A percentile compares a stretch with the other conserved stretches of the same genome.
phyloP scores from a whole-genome alignment of 2,888 invertebrate genomes.

The Pristionchus entomophagus region DNA sequence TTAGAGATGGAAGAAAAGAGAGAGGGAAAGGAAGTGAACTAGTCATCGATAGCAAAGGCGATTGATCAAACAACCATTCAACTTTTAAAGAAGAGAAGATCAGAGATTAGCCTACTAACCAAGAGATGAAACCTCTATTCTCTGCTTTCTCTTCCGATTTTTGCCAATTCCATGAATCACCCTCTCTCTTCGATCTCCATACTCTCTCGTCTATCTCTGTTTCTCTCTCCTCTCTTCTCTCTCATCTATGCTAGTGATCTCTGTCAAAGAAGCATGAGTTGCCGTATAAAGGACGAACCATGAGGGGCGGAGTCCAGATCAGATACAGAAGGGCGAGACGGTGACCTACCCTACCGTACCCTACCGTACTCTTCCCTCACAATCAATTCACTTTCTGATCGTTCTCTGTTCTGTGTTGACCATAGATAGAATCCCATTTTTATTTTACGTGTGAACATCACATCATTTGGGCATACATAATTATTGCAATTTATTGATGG shows the following conservation, averaged over 20 bases:
- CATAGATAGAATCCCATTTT: neutral
- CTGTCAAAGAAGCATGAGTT: conserved; percentile 6
- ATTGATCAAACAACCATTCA: conserved; percentile 1
- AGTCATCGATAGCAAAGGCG: conserved; percentile 6
- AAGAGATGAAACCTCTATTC: no score
- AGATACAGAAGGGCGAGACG: no score
- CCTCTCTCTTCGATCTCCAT: neutral
- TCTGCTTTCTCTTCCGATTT: conserved; percentile 16
- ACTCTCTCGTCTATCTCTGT: neutral
- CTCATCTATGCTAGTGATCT: conserved; percentile 23
- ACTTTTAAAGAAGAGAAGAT: conserved; percentile 1
- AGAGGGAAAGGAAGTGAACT: neutral
- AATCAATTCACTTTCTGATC: no score
- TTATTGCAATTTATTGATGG: no score
- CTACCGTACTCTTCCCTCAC: neutral
- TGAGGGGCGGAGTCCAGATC: neutral
- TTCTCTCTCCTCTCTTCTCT: conserved; percentile 6
- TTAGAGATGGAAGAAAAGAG: neutral
- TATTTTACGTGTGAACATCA: neutral
- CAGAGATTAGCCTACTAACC: conserved; percentile 29
- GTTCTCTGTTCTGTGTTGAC: neutral
- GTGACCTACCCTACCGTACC: conserved; percentile 21
- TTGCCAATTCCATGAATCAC: conserved; percentile 8
- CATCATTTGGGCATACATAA: neutral
- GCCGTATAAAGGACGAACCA: conserved; percentile 12